phyloP scores from a whole-genome alignment of 2,797 vertebrate genomes.

The Periparus ater region DNA sequence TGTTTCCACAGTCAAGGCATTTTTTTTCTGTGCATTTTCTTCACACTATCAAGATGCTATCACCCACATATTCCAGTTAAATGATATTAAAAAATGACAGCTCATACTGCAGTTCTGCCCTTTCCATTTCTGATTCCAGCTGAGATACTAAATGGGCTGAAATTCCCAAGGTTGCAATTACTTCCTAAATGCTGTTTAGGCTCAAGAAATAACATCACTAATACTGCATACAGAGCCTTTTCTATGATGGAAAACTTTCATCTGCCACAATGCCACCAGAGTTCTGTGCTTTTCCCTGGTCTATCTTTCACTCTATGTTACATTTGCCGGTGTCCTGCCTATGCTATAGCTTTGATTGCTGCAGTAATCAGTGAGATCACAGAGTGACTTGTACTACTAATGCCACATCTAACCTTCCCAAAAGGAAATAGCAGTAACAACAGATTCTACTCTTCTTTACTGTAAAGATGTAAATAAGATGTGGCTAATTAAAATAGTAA shows the following conservation, averaged over 20 bases:
- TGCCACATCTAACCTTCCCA: neutral
- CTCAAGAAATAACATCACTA: neutral
- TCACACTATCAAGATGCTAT: neutral
- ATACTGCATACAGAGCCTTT: neutral
- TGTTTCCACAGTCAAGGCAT: neutral
- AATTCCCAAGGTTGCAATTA: neutral
- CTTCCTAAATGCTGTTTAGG: neutral
- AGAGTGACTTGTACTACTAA: neutral
- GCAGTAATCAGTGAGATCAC: neutral
- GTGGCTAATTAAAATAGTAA: neutral
- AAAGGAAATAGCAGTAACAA: neutral
- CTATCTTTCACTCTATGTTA: neutral
- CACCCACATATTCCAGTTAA: neutral
- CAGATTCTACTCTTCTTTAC: neutral
- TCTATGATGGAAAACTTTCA: neutral
- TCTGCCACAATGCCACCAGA: neutral
- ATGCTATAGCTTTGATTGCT: neutral
- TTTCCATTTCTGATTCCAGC: neutral
- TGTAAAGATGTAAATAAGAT: neutral
- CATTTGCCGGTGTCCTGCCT: neutral
- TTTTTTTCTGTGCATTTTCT: neutral
- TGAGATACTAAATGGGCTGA: neutral
- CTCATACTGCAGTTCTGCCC: neutral
- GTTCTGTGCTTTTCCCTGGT: neutral
- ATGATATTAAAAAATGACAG: neutral